A percentile compares a stretch with the other conserved stretches of the same genome.
phyloP scores from a whole-genome alignment of 2,113 vertebrate genomes.

The Phalacrocorax pelagicus region DNA sequence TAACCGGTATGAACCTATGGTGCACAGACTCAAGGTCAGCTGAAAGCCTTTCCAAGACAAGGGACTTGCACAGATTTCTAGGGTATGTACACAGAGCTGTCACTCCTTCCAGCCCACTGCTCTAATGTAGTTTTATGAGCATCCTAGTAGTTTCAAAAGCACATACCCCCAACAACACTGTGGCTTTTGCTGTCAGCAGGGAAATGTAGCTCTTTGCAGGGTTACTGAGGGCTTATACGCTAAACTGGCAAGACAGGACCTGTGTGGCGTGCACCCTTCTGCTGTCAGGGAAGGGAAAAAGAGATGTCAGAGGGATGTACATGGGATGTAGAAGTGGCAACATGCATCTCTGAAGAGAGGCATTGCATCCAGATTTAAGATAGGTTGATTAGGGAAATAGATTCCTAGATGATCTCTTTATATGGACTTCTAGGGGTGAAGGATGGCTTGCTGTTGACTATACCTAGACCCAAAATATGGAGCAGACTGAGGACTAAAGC shows the following conservation, averaged over 20 bases:
- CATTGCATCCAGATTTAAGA: not conserved
- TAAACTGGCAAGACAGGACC: not conserved
- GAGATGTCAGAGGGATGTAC: not conserved
- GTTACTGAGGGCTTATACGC: not conserved
- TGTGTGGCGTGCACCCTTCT: not conserved
- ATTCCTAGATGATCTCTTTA: not conserved
- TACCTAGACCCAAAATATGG: not conserved
- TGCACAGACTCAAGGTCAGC: not conserved
- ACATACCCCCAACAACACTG: accelerated
- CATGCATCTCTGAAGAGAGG: not conserved
- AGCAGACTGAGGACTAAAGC: not conserved
- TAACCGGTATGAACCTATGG: too few species aligned
- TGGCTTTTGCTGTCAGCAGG: not conserved
- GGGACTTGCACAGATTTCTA: not conserved
- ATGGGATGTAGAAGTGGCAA: not conserved
- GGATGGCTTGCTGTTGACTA: not conserved
- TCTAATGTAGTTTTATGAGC: not conserved
- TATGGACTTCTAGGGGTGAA: not conserved
- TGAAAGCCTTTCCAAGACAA: not conserved
- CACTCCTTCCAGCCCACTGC: not conserved
- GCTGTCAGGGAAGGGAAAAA: not conserved
- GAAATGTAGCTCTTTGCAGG: not conserved
- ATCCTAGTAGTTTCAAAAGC: not conserved
- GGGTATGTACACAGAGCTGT: not conserved
- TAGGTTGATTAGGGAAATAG: not conserved